phyloP scores from a whole-genome alignment of 2,888 invertebrate species.

The Merodon equestris region DNA sequence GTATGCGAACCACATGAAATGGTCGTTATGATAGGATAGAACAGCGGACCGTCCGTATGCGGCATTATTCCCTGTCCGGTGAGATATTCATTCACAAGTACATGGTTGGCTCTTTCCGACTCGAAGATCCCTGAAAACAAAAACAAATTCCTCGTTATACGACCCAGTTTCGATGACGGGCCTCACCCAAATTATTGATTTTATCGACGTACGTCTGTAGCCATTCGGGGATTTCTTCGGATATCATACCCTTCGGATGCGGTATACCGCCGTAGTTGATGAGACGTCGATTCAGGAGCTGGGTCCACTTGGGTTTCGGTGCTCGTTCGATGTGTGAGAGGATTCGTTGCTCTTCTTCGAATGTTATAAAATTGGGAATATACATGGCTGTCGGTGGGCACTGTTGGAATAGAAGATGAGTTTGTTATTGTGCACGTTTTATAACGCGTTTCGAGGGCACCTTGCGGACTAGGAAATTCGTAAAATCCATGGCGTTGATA shows the following conservation, averaged over 20 bases:
- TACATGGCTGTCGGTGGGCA: conserved; percentile 81
- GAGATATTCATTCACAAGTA: conserved; percentile 95
- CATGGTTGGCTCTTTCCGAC: conserved; percentile 91
- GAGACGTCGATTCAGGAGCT: conserved; percentile 92
- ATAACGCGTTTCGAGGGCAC: conserved; percentile 55
- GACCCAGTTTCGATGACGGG: background rate
- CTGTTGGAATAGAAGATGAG: conserved; percentile 62
- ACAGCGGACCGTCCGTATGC: conserved; percentile 96
- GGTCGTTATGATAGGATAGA: conserved; percentile 94
- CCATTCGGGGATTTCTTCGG: conserved; percentile 93
- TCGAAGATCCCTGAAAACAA: conserved; percentile 80
- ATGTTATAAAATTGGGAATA: conserved; percentile 91
- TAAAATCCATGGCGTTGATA: conserved; percentile 75
- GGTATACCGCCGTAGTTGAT: conserved; percentile 99
- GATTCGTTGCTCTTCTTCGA: conserved; percentile 85
- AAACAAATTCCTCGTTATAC: conserved; percentile 13
- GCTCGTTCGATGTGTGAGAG: conserved; percentile 86
- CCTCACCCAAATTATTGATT: conserved; percentile 83
- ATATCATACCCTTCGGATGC: conserved; percentile 94
- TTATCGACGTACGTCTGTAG: conserved; percentile 85
- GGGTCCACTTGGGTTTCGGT: conserved; percentile 98
- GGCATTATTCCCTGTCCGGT: conserved; percentile 98
- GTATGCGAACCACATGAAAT: conserved; percentile 95
- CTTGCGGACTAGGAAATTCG: conserved; percentile 76
- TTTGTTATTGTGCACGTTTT: background rate